Percentiles rank a stretch among this genome's conserved stretches.
Conservation (phyloP, 2,888 invertebrate genomes). For the Leptopilina myrica region DNA sequence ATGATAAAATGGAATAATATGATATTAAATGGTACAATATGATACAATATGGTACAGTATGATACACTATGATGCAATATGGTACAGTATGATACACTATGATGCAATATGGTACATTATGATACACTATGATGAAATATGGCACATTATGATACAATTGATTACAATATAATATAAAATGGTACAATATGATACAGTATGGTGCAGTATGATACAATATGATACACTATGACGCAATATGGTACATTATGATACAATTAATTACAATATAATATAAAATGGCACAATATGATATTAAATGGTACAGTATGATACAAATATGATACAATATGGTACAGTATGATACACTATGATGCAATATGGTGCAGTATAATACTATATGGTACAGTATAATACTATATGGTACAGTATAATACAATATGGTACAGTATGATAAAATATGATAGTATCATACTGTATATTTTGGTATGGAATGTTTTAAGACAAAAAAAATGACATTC, state of each 20-base stretch:
- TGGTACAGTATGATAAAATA: background rate
- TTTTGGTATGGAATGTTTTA: too few species aligned
- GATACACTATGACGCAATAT: background rate
- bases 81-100: too few species aligned
- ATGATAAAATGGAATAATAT: too few species aligned
- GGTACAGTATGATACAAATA: background rate
- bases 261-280: background rate
- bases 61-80: too few species aligned
- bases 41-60: too few species aligned
- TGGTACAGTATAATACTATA: background rate
- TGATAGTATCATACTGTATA: background rate
- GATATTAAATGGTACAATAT: too few species aligned
- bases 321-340: background rate
- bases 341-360: background rate
- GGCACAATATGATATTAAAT: background rate
- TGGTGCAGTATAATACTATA: background rate
- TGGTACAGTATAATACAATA: too few species aligned
- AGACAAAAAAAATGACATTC: too few species aligned
- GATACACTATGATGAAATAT: background rate
- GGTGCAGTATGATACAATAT: background rate
- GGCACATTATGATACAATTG: background rate
- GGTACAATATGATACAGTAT: background rate
- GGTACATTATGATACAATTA: too few species aligned
- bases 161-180: background rate
- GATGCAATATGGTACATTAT: too few species aligned